Conservation (phyloP, 2,888 invertebrate species). For the Drosophila paracracens region DNA sequence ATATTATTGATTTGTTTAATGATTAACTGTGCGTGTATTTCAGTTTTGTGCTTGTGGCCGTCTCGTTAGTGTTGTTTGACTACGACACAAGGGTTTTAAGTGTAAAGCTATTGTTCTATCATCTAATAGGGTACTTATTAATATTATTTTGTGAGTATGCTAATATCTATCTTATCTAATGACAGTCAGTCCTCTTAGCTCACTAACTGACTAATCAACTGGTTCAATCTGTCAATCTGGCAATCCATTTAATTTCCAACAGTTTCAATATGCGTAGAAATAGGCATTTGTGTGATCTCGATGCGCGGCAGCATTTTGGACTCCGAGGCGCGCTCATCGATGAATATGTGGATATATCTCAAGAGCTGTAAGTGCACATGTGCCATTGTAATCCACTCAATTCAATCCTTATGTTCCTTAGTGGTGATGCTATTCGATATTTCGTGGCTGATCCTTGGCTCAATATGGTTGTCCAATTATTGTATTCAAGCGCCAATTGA, state of each 20-base stretch:
- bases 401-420: slow-evolving; percentile 83
- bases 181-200: background rate
- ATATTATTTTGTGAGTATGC: slow-evolving; percentile 84
- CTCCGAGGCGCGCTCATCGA: slow-evolving; percentile 89
- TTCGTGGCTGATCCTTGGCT: slow-evolving; percentile 90
- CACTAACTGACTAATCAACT: background rate
- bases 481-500: slow-evolving; percentile 89
- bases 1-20: background rate
- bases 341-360: slow-evolving; percentile 92
- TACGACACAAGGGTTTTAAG: slow-evolving; percentile 84
- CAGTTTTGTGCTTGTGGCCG: slow-evolving; percentile 84
- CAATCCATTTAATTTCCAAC: slow-evolving; percentile 10
- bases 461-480: slow-evolving; percentile 89
- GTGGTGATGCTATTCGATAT: slow-evolving; percentile 91
- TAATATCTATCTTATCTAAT: no score
- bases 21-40: slow-evolving; percentile 30
- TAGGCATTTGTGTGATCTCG: slow-evolving; percentile 90
- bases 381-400: background rate
- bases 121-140: slow-evolving; percentile 84
- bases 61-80: slow-evolving; percentile 82
- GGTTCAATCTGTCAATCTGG: background rate
- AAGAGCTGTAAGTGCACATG: slow-evolving; percentile 88
- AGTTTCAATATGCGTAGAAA: slow-evolving; percentile 89
- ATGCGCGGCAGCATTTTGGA: slow-evolving; percentile 92
- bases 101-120: slow-evolving; percentile 84